Evolutionary conservation across 1,140 invertebrate species (phyloP), one percentile per base, ranked within the genome.

Genomic region (Drosophila melanica): DNA sequence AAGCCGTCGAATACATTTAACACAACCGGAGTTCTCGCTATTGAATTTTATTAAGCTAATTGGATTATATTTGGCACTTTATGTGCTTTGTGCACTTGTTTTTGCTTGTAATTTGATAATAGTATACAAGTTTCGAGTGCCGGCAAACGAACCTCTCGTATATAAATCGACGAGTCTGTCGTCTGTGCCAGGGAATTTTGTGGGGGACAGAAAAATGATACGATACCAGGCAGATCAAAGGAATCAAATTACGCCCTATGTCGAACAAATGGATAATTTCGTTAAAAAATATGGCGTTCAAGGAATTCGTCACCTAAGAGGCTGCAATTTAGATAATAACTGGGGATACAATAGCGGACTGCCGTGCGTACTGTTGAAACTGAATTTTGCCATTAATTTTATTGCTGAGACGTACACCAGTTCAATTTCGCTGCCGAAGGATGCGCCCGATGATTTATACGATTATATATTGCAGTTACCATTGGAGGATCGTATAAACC

Each of bases 311-410:
- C 67, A 71, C 27, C 33, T 86, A 18, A 27, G 55, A 30, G 33
- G 1, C 9, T 86, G 82, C 33, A 86, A 82, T 44, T 41, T 50
- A 23, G 81, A 87, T 57, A 14, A 54, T 6, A 53, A 41, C 30
- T 86, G 71, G 70, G 81, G 81, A 1, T 86, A 86, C 39, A 6
- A 33, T 6, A 27, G 48, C 2, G 51, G 58, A 1, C 18, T n/a
- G 8, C 84, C 82, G 1, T 89, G 82, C 33, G 35, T 86, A 20
- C 35, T 86, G 4, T 5, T 86, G 3, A 89, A 82, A 54, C 20
- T 86, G 0, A 89, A 86, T 39, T 58, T 51, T 16, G 73, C 79
- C 0, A 20, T 70, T 0, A 50, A 65, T n/a, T 86, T 86, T n/a
- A 18, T 20, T 3, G 64, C 71, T 0, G 2, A 16, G 0, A 79